Conservation (phyloP, 1,140 invertebrate genomes). For the Doryteuthis pealeii region DNA sequence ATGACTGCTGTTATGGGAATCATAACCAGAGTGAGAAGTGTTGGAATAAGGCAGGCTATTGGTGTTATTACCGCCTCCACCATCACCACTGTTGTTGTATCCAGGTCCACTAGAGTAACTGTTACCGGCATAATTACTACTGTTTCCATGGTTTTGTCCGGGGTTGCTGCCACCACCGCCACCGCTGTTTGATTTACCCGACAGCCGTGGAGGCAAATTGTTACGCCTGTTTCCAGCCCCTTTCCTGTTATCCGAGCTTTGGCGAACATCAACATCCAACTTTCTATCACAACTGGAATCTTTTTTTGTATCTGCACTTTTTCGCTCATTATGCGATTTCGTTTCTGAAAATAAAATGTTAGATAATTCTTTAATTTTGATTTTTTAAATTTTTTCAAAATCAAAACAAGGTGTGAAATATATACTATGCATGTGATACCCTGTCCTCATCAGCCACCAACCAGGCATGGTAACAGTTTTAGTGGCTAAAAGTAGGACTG, state of each 20-base stretch:
- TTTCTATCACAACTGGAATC: not conserved
- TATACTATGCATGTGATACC: too few relatives aligned
- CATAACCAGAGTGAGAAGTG: not conserved
- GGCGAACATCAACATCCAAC: not conserved
- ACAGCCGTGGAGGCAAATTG: constrained; percentile 25
- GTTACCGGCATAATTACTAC: not conserved
- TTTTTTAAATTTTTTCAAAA: too few relatives aligned
- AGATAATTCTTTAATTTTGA: too few relatives aligned
- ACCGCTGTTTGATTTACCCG: constrained; percentile 13
- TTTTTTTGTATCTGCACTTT: not conserved
- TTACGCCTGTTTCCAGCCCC: constrained; percentile 14
- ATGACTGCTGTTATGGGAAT: not conserved
- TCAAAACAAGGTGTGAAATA: too few relatives aligned
- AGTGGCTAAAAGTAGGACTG: too few relatives aligned
- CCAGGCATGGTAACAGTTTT: too few relatives aligned
- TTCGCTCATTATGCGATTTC: not conserved
- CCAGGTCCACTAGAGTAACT: not conserved
- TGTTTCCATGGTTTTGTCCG: not conserved
- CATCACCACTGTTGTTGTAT: constrained; percentile 2
- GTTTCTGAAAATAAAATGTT: not conserved
- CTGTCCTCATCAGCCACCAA: too few relatives aligned
- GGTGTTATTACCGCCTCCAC: not conserved
- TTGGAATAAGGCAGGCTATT: not conserved
- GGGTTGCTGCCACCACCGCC: not conserved
- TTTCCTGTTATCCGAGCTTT: not conserved